These are phyloP conservation scores for Cheilosia vernalis DNA, from an alignment of 2,888 invertebrate genomes.

Conservation along the genomic window DNA sequence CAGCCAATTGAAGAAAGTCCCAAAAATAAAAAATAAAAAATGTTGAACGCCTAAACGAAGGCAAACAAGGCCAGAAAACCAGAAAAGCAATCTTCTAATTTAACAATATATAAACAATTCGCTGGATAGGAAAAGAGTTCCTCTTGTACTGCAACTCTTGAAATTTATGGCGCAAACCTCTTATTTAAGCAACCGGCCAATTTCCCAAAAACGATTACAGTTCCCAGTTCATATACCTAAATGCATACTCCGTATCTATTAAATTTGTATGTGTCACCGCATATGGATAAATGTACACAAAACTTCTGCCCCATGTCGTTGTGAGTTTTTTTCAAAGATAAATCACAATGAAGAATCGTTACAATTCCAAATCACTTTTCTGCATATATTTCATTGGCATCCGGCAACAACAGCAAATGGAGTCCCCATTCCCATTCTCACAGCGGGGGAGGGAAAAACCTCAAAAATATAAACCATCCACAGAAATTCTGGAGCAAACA, in stretches of 20 bases:
- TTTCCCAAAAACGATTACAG: not conserved
- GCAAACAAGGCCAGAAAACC: no score
- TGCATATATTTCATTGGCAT: conserved; percentile 59
- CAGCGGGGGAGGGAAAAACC: not conserved
- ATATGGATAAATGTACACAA: not conserved
- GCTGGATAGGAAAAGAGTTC: no score
- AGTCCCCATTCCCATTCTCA: conserved; percentile 1
- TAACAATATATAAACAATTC: no score
- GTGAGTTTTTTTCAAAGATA: conserved; percentile 4
- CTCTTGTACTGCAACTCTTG: no score
- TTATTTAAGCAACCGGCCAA: not conserved
- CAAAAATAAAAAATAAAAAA: no score
- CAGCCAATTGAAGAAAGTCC: no score
- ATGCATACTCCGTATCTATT: not conserved
- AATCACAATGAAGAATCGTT: conserved; percentile 46
- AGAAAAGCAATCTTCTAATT: no score
- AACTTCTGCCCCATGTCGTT: not conserved
- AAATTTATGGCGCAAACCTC: no score
- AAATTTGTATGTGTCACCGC: conserved; percentile 22
- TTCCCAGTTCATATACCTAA: not conserved
- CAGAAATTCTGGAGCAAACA: not conserved
- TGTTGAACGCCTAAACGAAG: no score
- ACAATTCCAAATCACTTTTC: conserved; percentile 55
- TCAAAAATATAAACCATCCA: conserved; percentile 22
- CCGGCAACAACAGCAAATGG: conserved; percentile 21